Base-by-base conservation (phyloP, 92 coral and sea anemone genomes). In the Actinernus sp. region DNA sequence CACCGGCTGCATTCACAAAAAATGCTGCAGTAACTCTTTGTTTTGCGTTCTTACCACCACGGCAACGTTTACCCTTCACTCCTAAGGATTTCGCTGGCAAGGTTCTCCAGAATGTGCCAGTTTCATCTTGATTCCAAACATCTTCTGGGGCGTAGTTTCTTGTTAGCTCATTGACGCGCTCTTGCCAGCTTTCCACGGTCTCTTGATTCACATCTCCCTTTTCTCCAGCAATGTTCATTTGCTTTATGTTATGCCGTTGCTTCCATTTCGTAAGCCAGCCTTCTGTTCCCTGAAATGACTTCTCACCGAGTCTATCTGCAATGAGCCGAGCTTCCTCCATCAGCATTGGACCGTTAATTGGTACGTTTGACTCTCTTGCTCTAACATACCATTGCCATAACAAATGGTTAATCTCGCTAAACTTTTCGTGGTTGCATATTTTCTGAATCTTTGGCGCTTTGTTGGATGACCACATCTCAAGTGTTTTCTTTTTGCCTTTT, bases 211-310 rank as follows among this genome's bases (percentile, higher is more conserved):
- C 75, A 20, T 67, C 63, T 16, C 64, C 75, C n/a, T 51, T 36
- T 40, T 67, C 75, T 2, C 75, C 75, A 19, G 63, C 75, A 3
- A 26, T 38, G 16, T 26, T 19, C 61, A 67, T 49, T 23, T 67
- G 39, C 26, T 21, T 18, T 38, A 72, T 32, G 46, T 60, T 60
- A 62, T 73, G 48, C 50, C 71, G 71, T 32, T 73, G 41, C 71
- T 61, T 73, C 80, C 80, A 73, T 32, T 73, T 61, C 36, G 27
- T 31, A 16, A 73, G 62, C 62, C 62, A 73, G 59, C 71, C 80
- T 22, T 73, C 32, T 9, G 71, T 28, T 31, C 71, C 80, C 28
- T 73, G 60, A 61, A 48, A 73, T 3, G 31, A 26, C 26, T 55
- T 49, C 40, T 36, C 62, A 9, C 71, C 61, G 45, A 60, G 61